These are phyloP conservation scores for Pycnonotus jocosus DNA, from an alignment of 2,113 vertebrate species.

Conservation along the genomic window DNA sequence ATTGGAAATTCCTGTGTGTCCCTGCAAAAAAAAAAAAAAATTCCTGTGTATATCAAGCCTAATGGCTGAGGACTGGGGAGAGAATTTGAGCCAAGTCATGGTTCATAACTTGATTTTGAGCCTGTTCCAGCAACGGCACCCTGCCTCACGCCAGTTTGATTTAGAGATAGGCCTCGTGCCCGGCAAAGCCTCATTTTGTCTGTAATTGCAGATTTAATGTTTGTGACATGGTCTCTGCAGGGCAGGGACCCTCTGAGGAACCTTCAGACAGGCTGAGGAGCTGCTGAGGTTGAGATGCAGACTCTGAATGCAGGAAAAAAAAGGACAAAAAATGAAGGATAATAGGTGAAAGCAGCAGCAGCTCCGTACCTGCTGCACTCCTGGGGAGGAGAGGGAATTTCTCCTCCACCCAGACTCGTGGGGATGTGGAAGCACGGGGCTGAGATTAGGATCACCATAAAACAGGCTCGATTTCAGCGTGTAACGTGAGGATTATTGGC, in stretches of 20 bases:
- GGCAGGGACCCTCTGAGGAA: neutral
- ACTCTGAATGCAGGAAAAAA: fast-evolving
- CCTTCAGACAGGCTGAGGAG: neutral
- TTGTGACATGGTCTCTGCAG: neutral
- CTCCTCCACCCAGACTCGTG: neutral
- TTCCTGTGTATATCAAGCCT: slow-evolving; percentile 23
- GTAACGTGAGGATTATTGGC: slow-evolving; percentile 18
- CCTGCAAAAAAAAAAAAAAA: neutral
- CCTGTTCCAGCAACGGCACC: slow-evolving; percentile 27
- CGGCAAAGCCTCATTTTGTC: neutral
- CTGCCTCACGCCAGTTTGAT: slow-evolving; percentile 25
- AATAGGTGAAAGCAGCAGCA: neutral
- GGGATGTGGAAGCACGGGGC: neutral
- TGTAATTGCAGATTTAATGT: slow-evolving; percentile 22
- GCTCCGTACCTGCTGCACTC: neutral
- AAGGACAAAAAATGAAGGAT: neutral
- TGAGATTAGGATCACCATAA: slow-evolving; percentile 29
- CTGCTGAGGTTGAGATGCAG: neutral
- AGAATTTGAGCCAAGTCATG: slow-evolving; percentile 37
- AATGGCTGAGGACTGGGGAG: neutral
- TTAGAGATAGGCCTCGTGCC: slow-evolving; percentile 45
- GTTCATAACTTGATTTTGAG: slow-evolving; percentile 12
- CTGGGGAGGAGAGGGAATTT: neutral
- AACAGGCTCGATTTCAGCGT: slow-evolving; percentile 13
- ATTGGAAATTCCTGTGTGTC: neutral